Percentiles rank a stretch among this genome's conserved stretches.
phyloP scores from a whole-genome alignment of 1,140 invertebrate genomes.

The Calliopsis andreniformis region DNA sequence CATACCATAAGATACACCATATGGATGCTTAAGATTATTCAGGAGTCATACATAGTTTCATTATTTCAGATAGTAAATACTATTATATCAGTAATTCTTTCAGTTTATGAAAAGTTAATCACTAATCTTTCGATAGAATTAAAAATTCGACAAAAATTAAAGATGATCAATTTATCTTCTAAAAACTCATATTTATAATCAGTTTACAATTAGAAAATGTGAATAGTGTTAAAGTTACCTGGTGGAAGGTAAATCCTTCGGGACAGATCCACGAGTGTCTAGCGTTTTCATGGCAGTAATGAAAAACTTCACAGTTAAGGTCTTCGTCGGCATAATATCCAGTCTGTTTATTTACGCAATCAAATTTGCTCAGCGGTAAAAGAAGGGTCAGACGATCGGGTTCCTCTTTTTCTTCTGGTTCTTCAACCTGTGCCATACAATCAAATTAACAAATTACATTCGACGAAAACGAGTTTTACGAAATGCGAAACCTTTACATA shows the following conservation, averaged over 20 bases:
- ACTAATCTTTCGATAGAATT: no score
- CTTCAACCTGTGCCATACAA: constrained; percentile 77
- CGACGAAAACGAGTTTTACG: no score
- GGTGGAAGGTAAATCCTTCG: constrained; percentile 95
- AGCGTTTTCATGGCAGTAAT: constrained; percentile 95
- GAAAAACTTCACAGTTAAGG: constrained; percentile 95
- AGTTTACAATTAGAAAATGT: no score
- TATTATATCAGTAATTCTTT: no score
- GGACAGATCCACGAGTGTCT: constrained; percentile 97
- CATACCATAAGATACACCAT: no score
- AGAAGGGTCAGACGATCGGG: constrained; percentile 91
- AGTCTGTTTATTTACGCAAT: constrained; percentile 89
- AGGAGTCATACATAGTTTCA: no score
- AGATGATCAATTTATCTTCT: no score
- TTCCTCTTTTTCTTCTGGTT: constrained; percentile 89
- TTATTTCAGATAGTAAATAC: no score
- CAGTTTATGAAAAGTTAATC: no score
- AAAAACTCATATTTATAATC: no score
- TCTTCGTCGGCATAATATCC: constrained; percentile 96
- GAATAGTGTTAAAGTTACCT: constrained; percentile 82
- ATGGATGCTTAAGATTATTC: no score
- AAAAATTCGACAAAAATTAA: no score
- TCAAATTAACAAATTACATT: not conserved
- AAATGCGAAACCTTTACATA: not conserved
- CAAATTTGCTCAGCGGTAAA: constrained; percentile 91